Base-by-base conservation (phyloP, 2,888 invertebrate genomes). In the Stegophylla sp. region DNA sequence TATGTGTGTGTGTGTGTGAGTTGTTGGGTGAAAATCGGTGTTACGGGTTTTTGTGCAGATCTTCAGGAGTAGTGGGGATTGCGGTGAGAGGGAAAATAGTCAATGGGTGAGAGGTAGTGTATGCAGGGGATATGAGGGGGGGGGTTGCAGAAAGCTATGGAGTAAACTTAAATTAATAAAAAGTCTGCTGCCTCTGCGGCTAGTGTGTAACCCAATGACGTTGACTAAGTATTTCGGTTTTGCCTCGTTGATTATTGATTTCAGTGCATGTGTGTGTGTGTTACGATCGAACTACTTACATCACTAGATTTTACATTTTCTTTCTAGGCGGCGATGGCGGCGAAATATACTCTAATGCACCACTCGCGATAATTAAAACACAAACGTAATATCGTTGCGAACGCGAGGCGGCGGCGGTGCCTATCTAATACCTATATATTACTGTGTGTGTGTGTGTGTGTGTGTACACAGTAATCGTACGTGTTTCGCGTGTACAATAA, bases 131-230 rank as follows among this genome's bases (percentile, higher is more conserved):
- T n/a, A 51, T 26, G n/a, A n/a, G 4, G 43, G 7, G 59, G 61
- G 59, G 15, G 59, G 9, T 26, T 20, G 23, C 0, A 59, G 26
- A 61, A 28, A 17, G 48, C 3, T 41, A 41, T 59, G 34, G 23
- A 51, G 45, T 17, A 76, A 76, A 76, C 75, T 66, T 76, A 76
- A 76, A 76, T 76, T 76, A 76, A 76, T 76, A 76, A 76, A 75
- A 66, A 76, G 51, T 43, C 20, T 13, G 51, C 20, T 5, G 64
- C 34, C 64, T 43, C 20, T 13, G 51, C 20, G 12, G 64, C 34
- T 17, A 53, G 51, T 66, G 75, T 66, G 75, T 66, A 53, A 66
- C 51, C 66, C 64, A 51, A 66, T 76, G 75, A 76, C 64, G 64
- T 76, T 66, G 75, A 76, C 64, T 76, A 76, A 76, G 75, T 76